A percentile compares a stretch with the other conserved stretches of the same genome.
Conservation (phyloP, 2,797 vertebrate species). For the Myiotriccus ornatus region DNA sequence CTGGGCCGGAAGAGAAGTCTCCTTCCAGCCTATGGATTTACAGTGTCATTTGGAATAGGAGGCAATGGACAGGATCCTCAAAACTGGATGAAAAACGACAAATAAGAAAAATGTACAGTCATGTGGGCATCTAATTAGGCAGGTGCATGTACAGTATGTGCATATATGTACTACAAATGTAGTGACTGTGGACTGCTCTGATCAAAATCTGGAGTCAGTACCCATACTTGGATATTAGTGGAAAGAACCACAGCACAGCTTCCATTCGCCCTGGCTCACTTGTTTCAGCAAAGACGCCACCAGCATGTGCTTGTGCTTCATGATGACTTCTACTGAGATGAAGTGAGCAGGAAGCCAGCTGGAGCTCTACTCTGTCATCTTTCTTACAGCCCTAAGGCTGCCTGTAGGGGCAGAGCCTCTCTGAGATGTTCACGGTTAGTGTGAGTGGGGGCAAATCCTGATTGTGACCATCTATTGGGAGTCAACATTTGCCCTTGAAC, state of each 20-base stretch:
- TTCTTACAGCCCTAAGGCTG: background rate
- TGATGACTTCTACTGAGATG: background rate
- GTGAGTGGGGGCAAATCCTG: background rate
- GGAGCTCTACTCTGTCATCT: background rate
- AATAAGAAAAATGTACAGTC: accelerated
- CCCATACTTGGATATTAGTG: background rate
- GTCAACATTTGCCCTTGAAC: background rate
- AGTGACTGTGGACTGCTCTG: background rate
- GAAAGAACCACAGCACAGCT: background rate
- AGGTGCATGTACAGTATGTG: background rate
- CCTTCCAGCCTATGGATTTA: background rate
- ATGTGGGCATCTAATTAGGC: background rate
- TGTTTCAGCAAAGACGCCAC: background rate
- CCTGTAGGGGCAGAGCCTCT: background rate
- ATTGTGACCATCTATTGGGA: background rate
- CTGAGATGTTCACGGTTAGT: background rate
- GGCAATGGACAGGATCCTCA: background rate
- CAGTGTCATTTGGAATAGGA: background rate
- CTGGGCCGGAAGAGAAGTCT: background rate
- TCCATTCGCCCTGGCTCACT: accelerated
- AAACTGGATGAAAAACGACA: background rate
- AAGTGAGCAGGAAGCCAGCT: background rate
- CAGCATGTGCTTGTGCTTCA: background rate
- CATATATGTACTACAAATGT: background rate
- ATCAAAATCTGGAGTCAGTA: background rate